A percentile compares a stretch with the other conserved stretches of the same genome.
Evolutionary conservation across 2,113 vertebrate species (phyloP).

Genomic region (Planiliza haematocheilus): DNA sequence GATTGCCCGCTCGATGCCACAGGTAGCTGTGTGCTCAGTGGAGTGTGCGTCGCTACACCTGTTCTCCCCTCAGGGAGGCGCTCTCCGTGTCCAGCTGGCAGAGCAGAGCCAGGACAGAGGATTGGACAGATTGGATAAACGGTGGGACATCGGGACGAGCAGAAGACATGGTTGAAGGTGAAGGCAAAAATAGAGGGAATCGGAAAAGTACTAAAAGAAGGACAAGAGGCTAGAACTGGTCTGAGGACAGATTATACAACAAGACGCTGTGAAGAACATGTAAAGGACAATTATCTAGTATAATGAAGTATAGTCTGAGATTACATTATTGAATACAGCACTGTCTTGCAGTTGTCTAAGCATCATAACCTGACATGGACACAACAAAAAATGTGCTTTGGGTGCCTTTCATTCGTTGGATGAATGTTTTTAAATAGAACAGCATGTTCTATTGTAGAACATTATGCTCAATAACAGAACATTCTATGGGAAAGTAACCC

Average conservation of each 20-base stretch:
- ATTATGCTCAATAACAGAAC: too few species aligned
- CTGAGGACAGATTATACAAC: conserved; percentile 15
- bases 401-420: too few species aligned
- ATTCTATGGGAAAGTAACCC: too few species aligned
- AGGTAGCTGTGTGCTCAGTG: conserved; percentile 77
- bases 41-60: conserved; percentile 79
- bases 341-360: too few species aligned
- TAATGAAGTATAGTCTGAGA: neutral
- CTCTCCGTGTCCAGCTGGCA: conserved; percentile 79
- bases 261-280: neutral
- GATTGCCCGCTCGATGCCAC: conserved; percentile 65
- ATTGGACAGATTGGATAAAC: conserved; percentile 79
- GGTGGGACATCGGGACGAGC: conserved; percentile 67
- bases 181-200: conserved; percentile 63
- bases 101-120: conserved; percentile 54
- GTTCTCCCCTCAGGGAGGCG: conserved; percentile 78
- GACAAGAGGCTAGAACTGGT: conserved; percentile 11
- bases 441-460: too few species aligned
- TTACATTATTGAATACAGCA: too few species aligned
- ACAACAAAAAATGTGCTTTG: too few species aligned
- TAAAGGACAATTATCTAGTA: conserved; percentile 10
- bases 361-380: too few species aligned
- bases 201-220: conserved; percentile 57
- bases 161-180: conserved; percentile 75
- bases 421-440: too few species aligned